Percentiles rank a stretch among this genome's conserved stretches.
phyloP scores from a whole-genome alignment of 1,140 invertebrate species.

The Colletes latitarsis region DNA sequence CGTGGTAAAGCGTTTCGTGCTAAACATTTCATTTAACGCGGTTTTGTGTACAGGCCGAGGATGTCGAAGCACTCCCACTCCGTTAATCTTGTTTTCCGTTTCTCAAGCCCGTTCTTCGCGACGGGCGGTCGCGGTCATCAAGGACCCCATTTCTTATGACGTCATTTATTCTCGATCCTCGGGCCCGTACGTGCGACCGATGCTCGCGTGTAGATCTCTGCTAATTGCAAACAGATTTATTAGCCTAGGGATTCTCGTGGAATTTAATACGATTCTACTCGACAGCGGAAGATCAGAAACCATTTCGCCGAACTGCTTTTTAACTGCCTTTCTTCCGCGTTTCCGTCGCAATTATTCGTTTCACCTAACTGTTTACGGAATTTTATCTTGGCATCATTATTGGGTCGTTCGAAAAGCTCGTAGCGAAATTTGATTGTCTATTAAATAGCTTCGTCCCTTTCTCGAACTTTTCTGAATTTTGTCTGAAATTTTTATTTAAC shows the following conservation, averaged over 20 bases:
- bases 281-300: constrained; percentile 9
- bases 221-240: constrained; percentile 82
- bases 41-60: constrained; percentile 22
- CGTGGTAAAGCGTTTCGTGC: background rate
- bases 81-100: constrained; percentile 31
- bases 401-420: too few relatives aligned
- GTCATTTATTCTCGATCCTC: constrained; percentile 73
- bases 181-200: constrained; percentile 33
- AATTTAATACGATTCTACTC: constrained; percentile 61
- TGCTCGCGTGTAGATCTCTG: constrained; percentile 74
- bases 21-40: background rate
- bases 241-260: constrained; percentile 62
- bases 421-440: too few relatives aligned
- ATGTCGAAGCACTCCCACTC: constrained; percentile 22
- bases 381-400: too few relatives aligned
- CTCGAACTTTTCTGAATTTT: too few relatives aligned
- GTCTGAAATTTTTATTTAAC: too few relatives aligned
- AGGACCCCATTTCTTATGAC: constrained; percentile 74
- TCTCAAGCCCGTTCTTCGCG: constrained; percentile 63
- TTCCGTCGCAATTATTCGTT: background rate
- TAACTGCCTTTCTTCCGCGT: background rate
- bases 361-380: too few relatives aligned
- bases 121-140: constrained; percentile 78
- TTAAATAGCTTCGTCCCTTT: too few relatives aligned
- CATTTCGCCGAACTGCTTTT: constrained; percentile 29